A percentile compares a stretch with the other conserved stretches of the same genome.
These are phyloP conservation scores for Pteruthius melanotis DNA, from an alignment of 2,113 vertebrate species.

Conservation along the genomic window DNA sequence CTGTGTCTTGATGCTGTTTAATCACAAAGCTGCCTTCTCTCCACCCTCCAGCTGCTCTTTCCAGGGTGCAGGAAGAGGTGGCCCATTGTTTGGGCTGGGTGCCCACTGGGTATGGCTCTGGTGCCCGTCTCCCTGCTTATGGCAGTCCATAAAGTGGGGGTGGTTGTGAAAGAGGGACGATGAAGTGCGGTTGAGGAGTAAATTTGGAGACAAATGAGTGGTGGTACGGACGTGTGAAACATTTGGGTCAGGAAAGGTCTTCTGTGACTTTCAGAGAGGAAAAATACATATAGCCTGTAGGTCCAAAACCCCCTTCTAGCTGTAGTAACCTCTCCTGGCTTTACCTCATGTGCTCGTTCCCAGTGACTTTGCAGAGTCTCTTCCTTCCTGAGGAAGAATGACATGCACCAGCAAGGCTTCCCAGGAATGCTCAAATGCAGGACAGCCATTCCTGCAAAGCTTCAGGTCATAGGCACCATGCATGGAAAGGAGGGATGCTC, in stretches of 20 bases:
- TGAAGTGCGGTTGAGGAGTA: rapidly evolving
- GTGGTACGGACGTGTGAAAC: neutral
- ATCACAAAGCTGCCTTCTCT: neutral
- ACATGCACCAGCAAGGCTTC: neutral
- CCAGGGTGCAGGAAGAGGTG: neutral
- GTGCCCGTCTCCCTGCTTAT: neutral
- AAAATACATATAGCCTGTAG: neutral
- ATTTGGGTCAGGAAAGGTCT: neutral
- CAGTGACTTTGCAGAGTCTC: neutral
- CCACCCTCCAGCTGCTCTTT: neutral
- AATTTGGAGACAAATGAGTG: neutral
- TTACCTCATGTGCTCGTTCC: neutral
- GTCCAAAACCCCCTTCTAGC: neutral
- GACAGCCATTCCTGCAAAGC: neutral
- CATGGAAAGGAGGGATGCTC: neutral
- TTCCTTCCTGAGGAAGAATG: neutral
- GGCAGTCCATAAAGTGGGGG: neutral
- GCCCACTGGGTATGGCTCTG: neutral
- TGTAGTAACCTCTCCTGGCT: neutral
- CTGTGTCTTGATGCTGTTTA: rapidly evolving
- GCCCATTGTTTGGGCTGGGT: rapidly evolving
- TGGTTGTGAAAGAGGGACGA: neutral
- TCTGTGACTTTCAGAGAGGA: neutral
- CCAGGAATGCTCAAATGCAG: neutral
- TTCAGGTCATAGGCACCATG: neutral